Conservation (phyloP, 2,797 vertebrate species). For the Pitangus sulphuratus region DNA sequence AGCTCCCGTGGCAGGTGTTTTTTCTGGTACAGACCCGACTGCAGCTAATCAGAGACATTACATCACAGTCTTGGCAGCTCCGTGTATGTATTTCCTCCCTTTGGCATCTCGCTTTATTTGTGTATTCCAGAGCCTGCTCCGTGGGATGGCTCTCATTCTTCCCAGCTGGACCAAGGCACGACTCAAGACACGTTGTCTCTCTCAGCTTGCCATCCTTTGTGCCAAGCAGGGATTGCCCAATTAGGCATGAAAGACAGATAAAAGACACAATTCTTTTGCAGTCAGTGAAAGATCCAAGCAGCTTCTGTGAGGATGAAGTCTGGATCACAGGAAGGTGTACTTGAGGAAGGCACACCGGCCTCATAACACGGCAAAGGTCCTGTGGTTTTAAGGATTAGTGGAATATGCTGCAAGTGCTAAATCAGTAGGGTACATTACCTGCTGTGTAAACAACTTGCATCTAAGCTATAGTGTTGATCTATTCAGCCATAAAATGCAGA, state of each 20-base stretch:
- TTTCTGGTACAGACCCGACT: background rate
- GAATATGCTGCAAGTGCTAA: background rate
- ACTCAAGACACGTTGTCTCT: background rate
- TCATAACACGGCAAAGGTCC: background rate
- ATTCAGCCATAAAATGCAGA: background rate
- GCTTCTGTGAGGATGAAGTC: background rate
- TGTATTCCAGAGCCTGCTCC: background rate
- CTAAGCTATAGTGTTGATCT: background rate
- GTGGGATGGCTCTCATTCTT: background rate
- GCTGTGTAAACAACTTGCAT: background rate
- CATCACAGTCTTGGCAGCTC: background rate
- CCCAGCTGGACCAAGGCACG: background rate
- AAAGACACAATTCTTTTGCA: background rate
- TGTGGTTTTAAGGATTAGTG: background rate
- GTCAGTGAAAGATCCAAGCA: background rate
- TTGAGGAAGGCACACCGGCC: background rate
- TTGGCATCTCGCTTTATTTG: background rate
- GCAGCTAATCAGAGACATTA: background rate
- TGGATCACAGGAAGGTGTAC: background rate
- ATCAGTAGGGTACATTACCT: background rate
- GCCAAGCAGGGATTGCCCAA: background rate
- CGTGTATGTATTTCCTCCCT: background rate
- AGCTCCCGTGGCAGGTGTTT: background rate
- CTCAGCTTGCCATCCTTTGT: background rate
- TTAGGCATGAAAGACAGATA: background rate